Evolutionary conservation across 2,797 vertebrate species (phyloP), one percentile per base, ranked within the genome.

Genomic region (Sebastes wilsoni): DNA sequence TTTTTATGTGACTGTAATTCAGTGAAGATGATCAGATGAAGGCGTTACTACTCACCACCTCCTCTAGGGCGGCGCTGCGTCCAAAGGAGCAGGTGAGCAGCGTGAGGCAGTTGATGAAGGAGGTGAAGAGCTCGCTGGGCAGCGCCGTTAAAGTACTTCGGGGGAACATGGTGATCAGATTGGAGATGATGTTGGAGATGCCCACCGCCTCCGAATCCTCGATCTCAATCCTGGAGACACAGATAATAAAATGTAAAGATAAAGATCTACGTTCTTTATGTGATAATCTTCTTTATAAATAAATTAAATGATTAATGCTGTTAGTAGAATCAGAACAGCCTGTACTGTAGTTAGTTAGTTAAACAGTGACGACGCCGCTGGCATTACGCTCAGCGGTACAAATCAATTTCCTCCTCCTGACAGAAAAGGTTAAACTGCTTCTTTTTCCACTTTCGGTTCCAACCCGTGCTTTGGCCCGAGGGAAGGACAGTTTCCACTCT

Each of bases 181-280:
- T 99, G 95, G 97, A 99, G 95, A 99, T 97, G 92, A 99, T 97
- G 93, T 96, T 99, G 82, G 99, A 97, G 94, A 99, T 97, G 54
- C 98, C 99, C 62, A 99, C 97, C 1, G 99, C 99, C 96, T 99
- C 99, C 0, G 97, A 99, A 92, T 99, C 99, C 94, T 99, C 98
- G 83, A 99, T 99, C 95, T 99, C 99, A 91, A 99, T 98, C 92
- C 99, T 99, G 93, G 22, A 54, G 79, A 76, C 3, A 76, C 3
- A 81, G 75, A 80, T 16, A n/a, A 77, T 49, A 70, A 75, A 66
- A 58, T 13, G 23, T 46, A 28, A 52, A 79, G n/a, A 65, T 25
- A n/a, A 46, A 59, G 20, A 67, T 55, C 6, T 22, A 23, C 22
- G 8, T 58, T 16, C 34, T 28, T 42, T 2, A 13, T 10, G 30